These are phyloP conservation scores for Perca schrenkii DNA, from an alignment of 2,113 vertebrate genomes.

Conservation along the genomic window DNA sequence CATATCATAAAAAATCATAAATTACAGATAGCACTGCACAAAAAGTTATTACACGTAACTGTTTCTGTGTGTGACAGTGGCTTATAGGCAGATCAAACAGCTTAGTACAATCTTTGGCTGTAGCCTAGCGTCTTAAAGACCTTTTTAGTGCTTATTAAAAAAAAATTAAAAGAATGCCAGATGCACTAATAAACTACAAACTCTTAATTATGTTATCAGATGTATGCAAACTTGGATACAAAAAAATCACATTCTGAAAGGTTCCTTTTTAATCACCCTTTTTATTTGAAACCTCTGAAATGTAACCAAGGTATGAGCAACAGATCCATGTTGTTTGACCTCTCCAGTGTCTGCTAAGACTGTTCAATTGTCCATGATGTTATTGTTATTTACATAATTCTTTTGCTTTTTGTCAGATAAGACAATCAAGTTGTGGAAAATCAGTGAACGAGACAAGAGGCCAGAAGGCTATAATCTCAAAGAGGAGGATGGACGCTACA, in stretches of 20 bases:
- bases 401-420: slow-evolving; percentile 87
- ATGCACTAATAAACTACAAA: neutral
- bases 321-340: neutral
- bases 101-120: neutral
- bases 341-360: neutral
- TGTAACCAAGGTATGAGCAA: neutral
- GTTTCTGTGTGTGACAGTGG: neutral
- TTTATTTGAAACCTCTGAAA: neutral
- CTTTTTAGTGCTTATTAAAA: neutral
- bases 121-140: neutral
- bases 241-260: neutral
- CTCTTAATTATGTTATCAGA: neutral
- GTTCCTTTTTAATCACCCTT: neutral
- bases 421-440: slow-evolving; percentile 99
- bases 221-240: no score
- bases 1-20: no score
- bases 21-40: neutral
- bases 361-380: neutral
- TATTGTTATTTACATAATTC: neutral
- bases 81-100: neutral
- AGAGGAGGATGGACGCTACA: slow-evolving; percentile 85
- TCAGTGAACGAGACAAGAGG: slow-evolving; percentile 98
- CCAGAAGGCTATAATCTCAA: slow-evolving; percentile 97
- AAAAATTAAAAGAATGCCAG: neutral
- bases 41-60: neutral